These are phyloP conservation scores for Plebejus anna DNA, from an alignment of 2,888 invertebrate species.

Conservation along the genomic window DNA sequence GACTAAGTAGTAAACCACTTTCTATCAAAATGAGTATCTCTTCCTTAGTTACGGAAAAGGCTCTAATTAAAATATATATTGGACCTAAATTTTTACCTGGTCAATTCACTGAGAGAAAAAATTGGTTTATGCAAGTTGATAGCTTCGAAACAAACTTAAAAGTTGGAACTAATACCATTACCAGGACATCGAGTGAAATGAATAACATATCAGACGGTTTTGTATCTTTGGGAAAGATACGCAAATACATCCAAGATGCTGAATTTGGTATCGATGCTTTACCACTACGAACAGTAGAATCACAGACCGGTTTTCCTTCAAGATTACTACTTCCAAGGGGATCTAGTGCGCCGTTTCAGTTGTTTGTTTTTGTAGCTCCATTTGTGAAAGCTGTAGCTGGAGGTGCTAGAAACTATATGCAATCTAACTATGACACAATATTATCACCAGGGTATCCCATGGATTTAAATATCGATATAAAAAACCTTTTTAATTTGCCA, in stretches of 20 bases:
- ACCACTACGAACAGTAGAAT: conserved; percentile 68
- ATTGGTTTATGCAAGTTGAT: conserved; percentile 81
- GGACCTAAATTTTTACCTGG: conserved; percentile 84
- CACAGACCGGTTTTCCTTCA: conserved; percentile 83
- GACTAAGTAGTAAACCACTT: conserved; percentile 87
- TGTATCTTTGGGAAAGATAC: conserved; percentile 79
- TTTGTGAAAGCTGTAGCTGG: conserved; percentile 54
- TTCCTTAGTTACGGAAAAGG: conserved; percentile 80
- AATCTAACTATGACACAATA: conserved; percentile 60
- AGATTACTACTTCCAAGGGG: conserved; percentile 87
- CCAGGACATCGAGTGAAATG: conserved; percentile 81
- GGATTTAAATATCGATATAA: conserved; percentile 81
- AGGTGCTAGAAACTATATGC: conserved; percentile 55
- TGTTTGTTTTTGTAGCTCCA: conserved; percentile 83
- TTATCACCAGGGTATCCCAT: conserved; percentile 85
- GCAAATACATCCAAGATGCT: conserved; percentile 80
- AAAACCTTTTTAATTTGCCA: conserved; percentile 56
- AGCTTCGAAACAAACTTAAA: conserved; percentile 79
- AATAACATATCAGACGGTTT: conserved; percentile 81
- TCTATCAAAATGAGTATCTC: conserved; percentile 81
- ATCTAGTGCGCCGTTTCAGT: conserved; percentile 78
- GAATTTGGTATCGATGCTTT: conserved; percentile 73
- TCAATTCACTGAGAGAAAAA: conserved; percentile 71
- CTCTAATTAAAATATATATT: conserved; percentile 82
- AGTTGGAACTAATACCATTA: conserved; percentile 82